Evolutionary conservation across 2,113 vertebrate species (phyloP).

Genomic region (Lampris incognitus): DNA sequence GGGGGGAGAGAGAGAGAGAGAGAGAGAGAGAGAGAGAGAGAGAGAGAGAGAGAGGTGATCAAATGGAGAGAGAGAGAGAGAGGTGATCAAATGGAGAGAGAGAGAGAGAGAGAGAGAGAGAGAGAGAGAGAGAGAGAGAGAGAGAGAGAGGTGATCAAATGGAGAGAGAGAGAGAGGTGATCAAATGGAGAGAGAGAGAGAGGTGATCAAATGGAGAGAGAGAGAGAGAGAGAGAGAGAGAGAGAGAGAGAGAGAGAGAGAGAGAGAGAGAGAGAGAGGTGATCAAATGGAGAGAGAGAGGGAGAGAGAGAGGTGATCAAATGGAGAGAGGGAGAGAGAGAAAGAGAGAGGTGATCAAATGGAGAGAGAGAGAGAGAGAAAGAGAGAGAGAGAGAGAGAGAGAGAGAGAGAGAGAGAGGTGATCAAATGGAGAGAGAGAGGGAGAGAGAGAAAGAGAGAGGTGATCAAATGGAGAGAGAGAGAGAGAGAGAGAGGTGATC

Average conservation of each 20-base stretch:
- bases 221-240: neutral
- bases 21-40: slow-evolving; percentile 21
- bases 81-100: too few relatives aligned
- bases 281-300: neutral
- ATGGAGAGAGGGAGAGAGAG: too few relatives aligned
- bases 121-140: slow-evolving; percentile 29
- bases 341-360: too few relatives aligned
- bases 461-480: too few relatives aligned
- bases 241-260: neutral
- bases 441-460: too few relatives aligned
- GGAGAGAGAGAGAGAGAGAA: too few relatives aligned
- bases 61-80: slow-evolving; percentile 16
- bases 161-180: too few relatives aligned
- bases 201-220: neutral
- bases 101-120: slow-evolving; percentile 24
- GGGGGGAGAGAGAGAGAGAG: slow-evolving; percentile 32
- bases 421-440: too few relatives aligned
- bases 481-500: neutral
- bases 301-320: neutral
- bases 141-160: neutral
- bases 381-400: too few relatives aligned
- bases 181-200: too few relatives aligned
- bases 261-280: slow-evolving; percentile 1
- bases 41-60: slow-evolving; percentile 37
- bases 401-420: neutral